phyloP scores from a whole-genome alignment of 2,888 invertebrate genomes.

The Leistus spinibarbis region DNA sequence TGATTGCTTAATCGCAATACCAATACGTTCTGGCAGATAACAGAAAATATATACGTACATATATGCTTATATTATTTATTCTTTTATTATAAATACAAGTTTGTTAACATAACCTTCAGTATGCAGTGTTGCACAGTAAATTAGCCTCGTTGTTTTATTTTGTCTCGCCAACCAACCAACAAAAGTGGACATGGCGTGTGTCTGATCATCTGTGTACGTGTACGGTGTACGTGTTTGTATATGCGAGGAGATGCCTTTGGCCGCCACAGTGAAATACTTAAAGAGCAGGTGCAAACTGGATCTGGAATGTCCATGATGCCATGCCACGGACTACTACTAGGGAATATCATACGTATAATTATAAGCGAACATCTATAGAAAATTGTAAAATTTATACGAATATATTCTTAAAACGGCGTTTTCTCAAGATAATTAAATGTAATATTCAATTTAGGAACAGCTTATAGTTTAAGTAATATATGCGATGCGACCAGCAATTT shows the following conservation, averaged over 20 bases:
- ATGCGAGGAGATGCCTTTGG: not conserved
- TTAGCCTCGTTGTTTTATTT: not conserved
- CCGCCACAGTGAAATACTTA: conserved; percentile 36
- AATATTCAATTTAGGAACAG: too few species aligned
- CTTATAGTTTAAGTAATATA: too few species aligned
- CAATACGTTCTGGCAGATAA: not conserved
- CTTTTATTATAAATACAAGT: not conserved
- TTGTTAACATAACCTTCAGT: not conserved
- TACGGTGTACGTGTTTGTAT: not conserved
- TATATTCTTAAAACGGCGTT: too few species aligned
- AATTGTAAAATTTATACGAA: not conserved
- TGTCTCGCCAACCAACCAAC: not conserved
- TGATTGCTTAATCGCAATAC: not conserved
- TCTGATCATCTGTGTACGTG: too few species aligned
- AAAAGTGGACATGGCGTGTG: not conserved
- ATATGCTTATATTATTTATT: not conserved
- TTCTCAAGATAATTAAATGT: too few species aligned
- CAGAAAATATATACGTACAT: not conserved
- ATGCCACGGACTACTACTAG: not conserved
- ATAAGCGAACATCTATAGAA: too few species aligned
- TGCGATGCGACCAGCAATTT: too few species aligned
- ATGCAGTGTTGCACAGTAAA: not conserved
- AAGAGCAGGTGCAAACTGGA: conserved; percentile 40
- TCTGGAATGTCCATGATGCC: not conserved
- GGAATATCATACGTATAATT: not conserved